Base-by-base conservation (phyloP, 2,797 vertebrate species). In the Chaenodraco wilsoni region DNA sequence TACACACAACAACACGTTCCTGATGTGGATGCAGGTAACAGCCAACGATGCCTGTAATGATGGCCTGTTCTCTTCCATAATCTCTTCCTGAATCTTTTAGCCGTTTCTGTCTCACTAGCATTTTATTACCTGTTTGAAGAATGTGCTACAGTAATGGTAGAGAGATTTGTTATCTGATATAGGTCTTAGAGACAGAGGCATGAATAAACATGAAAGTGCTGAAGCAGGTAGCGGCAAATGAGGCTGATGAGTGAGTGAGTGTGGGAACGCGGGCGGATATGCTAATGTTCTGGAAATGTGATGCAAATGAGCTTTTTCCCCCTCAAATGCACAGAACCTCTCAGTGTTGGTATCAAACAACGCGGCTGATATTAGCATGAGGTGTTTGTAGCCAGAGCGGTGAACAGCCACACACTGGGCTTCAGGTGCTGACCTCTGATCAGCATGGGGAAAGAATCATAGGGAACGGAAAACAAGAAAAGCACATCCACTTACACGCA, bases 121-220 rank as follows among this genome's bases (percentile, higher is more conserved):
- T 71, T 74, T 63, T 68, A 75, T 75, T 65, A 51, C 54, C 72
- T 46, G 82, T 82, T 76, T 83, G 81, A 81, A 80, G 81, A 81
- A 80, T 82, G 84, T 66, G 65, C 77, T 84, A 23, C 23, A 23
- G 23, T 23, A 83, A 91, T 84, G 80, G 45, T 1, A 15, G 65
- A 41, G 63, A 72, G 77, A 90, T 90, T 72, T 85, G 85, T 87
- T 84, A 79, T 80, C 68, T 74, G 83, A 91, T 84, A 87, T 44
- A 76, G 81, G 79, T 82, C 59, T 85, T 67, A 2, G 2, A 78
- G 74, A 72, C 75, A 75, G 66, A 50, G 57, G 72, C 65, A 89
- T 87, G 86, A 88, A 90, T 89, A 89, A 85, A 89, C 84, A 90
- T 86, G 78, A 75, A 86, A 75, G 76, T 77, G 80, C 52, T 13